Percentiles rank a stretch among this genome's conserved stretches.
These are phyloP conservation scores for Chymomyza procnemis DNA, from an alignment of 2,888 invertebrate species.

Conservation along the genomic window DNA sequence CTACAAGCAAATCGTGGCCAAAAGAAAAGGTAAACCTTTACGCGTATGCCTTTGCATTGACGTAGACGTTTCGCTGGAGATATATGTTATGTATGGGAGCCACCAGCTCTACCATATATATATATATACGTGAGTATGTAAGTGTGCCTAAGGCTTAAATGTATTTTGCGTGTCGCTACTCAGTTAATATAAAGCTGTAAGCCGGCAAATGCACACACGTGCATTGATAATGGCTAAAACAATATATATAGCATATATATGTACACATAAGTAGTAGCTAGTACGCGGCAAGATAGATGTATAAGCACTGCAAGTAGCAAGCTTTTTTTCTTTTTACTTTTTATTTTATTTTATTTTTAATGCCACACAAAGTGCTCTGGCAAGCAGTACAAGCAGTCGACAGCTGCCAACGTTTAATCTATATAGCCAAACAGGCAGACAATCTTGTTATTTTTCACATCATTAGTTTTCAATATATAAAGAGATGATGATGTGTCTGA, in stretches of 20 bases:
- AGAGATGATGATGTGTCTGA: too few species aligned
- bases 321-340: constrained; percentile 29
- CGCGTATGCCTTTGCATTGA: not conserved
- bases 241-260: not conserved
- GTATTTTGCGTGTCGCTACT: not conserved
- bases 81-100: not conserved
- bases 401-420: constrained; percentile 57
- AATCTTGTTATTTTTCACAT: constrained; percentile 70
- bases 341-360: constrained; percentile 24
- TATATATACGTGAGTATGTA: not conserved
- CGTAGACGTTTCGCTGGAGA: not conserved
- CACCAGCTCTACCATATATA: not conserved
- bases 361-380: not conserved
- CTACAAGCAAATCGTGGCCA: not conserved
- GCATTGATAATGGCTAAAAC: not conserved
- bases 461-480: constrained; percentile 72
- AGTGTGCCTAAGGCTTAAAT: not conserved
- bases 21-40: too few species aligned
- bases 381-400: too few species aligned
- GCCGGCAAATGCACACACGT: constrained; percentile 17
- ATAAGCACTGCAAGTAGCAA: not conserved
- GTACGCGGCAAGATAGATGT: constrained; percentile 1
- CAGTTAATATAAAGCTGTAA: constrained; percentile 33
- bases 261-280: not conserved
- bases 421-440: constrained; percentile 53